Evolutionary conservation across 2,113 vertebrate species (phyloP).

Genomic region (Rousettus leschenaultii): DNA sequence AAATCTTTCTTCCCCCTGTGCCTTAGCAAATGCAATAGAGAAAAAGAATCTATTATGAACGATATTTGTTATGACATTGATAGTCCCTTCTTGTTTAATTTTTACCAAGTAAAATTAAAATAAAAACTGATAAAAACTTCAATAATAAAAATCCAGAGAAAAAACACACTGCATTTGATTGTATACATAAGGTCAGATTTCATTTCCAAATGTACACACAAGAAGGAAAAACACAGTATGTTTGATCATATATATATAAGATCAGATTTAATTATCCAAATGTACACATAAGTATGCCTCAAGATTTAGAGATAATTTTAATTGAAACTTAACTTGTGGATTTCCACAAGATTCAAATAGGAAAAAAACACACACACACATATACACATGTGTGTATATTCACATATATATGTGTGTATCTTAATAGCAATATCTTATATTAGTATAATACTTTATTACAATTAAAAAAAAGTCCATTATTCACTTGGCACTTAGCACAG

Average conservation of each 20-base stretch:
- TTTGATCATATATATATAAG: constrained; percentile 60
- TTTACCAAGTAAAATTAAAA: constrained; percentile 72
- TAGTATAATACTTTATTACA: background rate
- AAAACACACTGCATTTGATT: constrained; percentile 73
- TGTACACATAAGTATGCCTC: constrained; percentile 68
- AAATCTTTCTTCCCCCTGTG: constrained; percentile 52
- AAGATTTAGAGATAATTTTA: constrained; percentile 66
- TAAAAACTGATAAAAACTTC: background rate
- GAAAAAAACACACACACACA: background rate
- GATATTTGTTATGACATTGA: constrained; percentile 75
- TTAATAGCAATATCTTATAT: background rate
- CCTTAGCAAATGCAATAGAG: constrained; percentile 15
- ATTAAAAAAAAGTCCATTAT: background rate
- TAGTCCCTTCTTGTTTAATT: constrained; percentile 75
- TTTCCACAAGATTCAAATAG: constrained; percentile 62
- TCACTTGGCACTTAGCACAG: background rate
- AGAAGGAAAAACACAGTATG: constrained; percentile 53
- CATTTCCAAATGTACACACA: constrained; percentile 73
- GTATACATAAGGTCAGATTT: constrained; percentile 69
- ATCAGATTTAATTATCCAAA: constrained; percentile 76
- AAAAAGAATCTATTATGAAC: constrained; percentile 54
- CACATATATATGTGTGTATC: background rate
- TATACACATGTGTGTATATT: background rate
- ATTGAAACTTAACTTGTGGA: constrained; percentile 55
- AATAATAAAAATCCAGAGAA: constrained; percentile 57